These are phyloP conservation scores for Agonopterix heracliana DNA, from an alignment of 2,888 invertebrate species.

Conservation along the genomic window DNA sequence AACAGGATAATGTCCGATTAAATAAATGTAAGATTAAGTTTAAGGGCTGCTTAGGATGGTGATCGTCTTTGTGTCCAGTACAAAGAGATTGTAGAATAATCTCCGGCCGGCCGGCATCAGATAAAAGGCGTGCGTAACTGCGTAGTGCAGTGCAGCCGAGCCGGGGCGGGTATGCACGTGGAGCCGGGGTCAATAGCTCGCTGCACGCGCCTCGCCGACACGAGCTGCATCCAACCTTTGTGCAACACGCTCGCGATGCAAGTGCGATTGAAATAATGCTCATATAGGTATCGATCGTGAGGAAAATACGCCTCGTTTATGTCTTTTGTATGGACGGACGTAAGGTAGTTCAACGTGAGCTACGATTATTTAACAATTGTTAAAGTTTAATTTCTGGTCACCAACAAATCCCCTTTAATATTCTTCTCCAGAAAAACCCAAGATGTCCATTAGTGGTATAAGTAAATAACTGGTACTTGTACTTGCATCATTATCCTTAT, in stretches of 20 bases:
- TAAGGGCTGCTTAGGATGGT: no score
- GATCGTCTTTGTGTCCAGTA: no score
- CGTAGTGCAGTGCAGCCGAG: conserved; percentile 1
- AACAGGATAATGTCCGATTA: no score
- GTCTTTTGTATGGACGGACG: conserved; percentile 19
- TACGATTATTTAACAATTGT: no score
- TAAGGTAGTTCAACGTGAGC: no score
- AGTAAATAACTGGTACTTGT: no score
- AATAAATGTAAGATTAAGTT: not conserved
- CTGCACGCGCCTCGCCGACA: conserved; percentile 29
- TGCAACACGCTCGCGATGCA: conserved; percentile 3
- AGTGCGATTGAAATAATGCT: not conserved
- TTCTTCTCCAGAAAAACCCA: no score
- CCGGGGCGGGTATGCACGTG: conserved; percentile 33
- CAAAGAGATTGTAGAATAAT: no score
- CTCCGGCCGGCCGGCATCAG: not conserved
- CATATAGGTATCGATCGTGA: not conserved
- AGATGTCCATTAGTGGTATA: no score
- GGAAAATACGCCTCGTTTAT: conserved; percentile 21
- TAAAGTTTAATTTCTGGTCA: no score
- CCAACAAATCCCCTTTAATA: no score
- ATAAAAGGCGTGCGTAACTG: not conserved
- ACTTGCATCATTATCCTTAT: no score
- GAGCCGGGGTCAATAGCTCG: conserved; percentile 57
- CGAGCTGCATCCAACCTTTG: conserved; percentile 7